A percentile compares a stretch with the other conserved stretches of the same genome.
These are phyloP conservation scores for Drosophila melanosoma DNA, from an alignment of 2,888 invertebrate genomes.

Conservation along the genomic window DNA sequence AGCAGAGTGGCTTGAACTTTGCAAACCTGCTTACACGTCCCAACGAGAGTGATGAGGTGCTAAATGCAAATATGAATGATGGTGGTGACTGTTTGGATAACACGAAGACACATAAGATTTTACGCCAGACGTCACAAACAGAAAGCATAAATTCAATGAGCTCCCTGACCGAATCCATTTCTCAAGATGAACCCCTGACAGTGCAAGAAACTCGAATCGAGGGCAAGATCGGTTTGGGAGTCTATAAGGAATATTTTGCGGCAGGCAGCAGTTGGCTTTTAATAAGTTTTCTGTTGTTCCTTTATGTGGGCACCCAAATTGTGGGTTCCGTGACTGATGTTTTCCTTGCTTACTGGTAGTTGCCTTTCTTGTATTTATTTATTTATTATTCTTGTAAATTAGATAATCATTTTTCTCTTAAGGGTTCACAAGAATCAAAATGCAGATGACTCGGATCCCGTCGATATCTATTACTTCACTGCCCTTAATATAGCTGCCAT, in stretches of 20 bases:
- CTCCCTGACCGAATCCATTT: constrained; percentile 84
- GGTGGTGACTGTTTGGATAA: constrained; percentile 28
- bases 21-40: constrained; percentile 88
- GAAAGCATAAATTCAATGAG: constrained; percentile 76
- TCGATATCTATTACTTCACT: constrained; percentile 85
- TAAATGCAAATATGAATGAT: constrained; percentile 67
- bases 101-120: background rate
- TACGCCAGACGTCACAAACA: constrained; percentile 17
- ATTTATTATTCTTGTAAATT: background rate
- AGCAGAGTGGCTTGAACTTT: constrained; percentile 91
- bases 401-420: background rate
- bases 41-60: constrained; percentile 82
- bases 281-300: constrained; percentile 86
- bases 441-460: constrained; percentile 45
- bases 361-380: background rate
- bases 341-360: constrained; percentile 90
- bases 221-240: constrained; percentile 87
- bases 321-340: constrained; percentile 91
- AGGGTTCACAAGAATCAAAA: constrained; percentile 73
- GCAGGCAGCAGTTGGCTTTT: constrained; percentile 89
- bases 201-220: constrained; percentile 87
- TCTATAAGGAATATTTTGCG: constrained; percentile 89
- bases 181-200: constrained; percentile 84
- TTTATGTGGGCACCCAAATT: constrained; percentile 89
- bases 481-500: constrained; percentile 85